Base-by-base conservation (phyloP, 2,888 invertebrate species). In the Gastrophysa polygoni region DNA sequence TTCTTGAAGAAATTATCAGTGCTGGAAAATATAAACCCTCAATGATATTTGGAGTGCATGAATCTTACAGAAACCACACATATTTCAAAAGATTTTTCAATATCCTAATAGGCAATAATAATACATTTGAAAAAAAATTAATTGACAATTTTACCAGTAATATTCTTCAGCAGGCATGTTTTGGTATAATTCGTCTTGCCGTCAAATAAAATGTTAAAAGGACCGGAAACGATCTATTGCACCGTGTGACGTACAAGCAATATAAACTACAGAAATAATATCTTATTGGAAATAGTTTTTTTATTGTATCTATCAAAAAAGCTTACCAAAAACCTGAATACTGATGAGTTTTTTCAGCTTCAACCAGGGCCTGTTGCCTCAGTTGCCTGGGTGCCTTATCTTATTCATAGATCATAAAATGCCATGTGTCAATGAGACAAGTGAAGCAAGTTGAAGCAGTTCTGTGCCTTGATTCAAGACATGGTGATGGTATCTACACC, bases 1-100 rank as follows among this genome's bases (percentile, higher is more conserved):
- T 82, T 82, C 61, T 79, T 77, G 70, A 82, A 83, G 75, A 83
- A 83, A 71, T 83, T 82, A 73, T 82, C 83, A 62, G 78, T 76
- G 72, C 82, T 81, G 72, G 49, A 79, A 78, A 54, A 71, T 59
- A 73, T 61, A 64, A 46, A 24, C 24, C 24, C 3, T 7, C 24
- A 49, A 1, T 1, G 17, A 57, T 18, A 34, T 49, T 20, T 24
- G 4, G 3, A 3, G 7, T 24, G 24, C 4, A 5, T 24, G 24
- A 24, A 24, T n/a, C n/a, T n/a, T 24, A 24, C 24, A 24, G 24
- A 24, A 24, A 24, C 24, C 3, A 24, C 24, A 24, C n/a, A n/a
- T n/a, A n/a, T n/a, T n/a, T n/a, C n/a, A n/a, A n/a, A n/a, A n/a
- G n/a, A n/a, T n/a, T n/a, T n/a, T n/a, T n/a, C n/a, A n/a, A n/a